Percentiles rank a stretch among this genome's conserved stretches.
Evolutionary conservation across 2,797 vertebrate genomes (phyloP).

Genomic region (Astyanax mexicanus): DNA sequence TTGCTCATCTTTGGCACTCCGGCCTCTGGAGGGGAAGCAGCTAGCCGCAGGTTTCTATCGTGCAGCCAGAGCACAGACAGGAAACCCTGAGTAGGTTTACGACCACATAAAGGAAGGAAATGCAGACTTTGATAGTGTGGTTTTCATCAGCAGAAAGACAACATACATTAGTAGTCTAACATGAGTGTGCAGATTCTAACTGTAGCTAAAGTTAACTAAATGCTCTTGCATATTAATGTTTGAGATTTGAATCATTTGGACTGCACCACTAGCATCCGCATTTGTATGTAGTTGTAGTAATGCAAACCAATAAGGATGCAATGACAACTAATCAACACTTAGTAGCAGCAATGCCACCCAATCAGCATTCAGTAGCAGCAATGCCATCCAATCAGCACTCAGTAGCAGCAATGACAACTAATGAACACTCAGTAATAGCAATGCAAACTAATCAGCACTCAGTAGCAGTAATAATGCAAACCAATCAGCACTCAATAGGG

Average conservation of each 20-base stretch:
- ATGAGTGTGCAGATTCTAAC: not conserved
- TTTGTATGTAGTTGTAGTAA: too few species aligned
- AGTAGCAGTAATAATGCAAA: too few species aligned
- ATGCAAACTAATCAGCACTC: too few species aligned
- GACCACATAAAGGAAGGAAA: conserved; percentile 8
- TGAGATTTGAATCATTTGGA: not conserved
- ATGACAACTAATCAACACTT: too few species aligned
- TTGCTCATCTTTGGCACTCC: not conserved
- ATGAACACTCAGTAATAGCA: too few species aligned
- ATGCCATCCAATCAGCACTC: too few species aligned
- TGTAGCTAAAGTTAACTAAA: not conserved
- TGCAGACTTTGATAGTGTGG: not conserved
- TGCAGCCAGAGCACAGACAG: not conserved
- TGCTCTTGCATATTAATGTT: not conserved
- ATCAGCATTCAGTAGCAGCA: too few species aligned
- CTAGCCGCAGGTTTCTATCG: not conserved
- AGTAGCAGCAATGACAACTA: too few species aligned
- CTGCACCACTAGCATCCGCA: not conserved
- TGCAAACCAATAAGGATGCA: too few species aligned
- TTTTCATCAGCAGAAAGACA: not conserved
- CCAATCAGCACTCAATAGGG: too few species aligned
- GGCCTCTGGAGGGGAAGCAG: not conserved
- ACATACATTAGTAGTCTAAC: not conserved
- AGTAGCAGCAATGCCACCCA: too few species aligned
- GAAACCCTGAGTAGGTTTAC: not conserved